Conservation (phyloP, 2,113 vertebrate genomes). For the Natator depressus region DNA sequence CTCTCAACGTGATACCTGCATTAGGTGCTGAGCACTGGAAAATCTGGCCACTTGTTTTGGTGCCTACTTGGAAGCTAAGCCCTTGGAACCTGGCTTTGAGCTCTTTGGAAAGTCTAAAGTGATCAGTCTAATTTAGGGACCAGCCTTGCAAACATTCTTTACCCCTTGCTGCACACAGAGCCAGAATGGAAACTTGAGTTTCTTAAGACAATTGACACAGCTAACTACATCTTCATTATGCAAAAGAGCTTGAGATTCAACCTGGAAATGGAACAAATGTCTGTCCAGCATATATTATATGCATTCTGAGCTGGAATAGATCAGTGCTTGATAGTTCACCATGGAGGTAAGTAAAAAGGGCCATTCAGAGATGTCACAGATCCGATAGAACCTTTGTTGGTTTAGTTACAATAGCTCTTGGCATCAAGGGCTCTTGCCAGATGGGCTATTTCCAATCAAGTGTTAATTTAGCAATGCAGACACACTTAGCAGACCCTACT, state of each 20-base stretch:
- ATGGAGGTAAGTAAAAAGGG: neutral
- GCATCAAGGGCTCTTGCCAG: neutral
- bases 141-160: neutral
- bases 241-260: neutral
- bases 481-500: neutral
- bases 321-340: neutral
- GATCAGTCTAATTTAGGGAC: neutral
- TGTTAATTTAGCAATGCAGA: neutral
- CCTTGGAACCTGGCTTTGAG: neutral
- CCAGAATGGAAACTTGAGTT: neutral
- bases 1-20: neutral
- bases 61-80: neutral
- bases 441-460: neutral
- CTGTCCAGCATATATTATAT: neutral
- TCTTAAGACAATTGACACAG: neutral
- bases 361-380: neutral
- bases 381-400: neutral
- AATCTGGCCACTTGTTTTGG: neutral
- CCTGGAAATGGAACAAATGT: neutral
- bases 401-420: neutral
- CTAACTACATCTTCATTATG: neutral
- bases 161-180: neutral
- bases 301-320: neutral
- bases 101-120: neutral
- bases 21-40: neutral